Base-by-base conservation (phyloP, 2,888 invertebrate species). In the Brassicogethes aeneus region DNA sequence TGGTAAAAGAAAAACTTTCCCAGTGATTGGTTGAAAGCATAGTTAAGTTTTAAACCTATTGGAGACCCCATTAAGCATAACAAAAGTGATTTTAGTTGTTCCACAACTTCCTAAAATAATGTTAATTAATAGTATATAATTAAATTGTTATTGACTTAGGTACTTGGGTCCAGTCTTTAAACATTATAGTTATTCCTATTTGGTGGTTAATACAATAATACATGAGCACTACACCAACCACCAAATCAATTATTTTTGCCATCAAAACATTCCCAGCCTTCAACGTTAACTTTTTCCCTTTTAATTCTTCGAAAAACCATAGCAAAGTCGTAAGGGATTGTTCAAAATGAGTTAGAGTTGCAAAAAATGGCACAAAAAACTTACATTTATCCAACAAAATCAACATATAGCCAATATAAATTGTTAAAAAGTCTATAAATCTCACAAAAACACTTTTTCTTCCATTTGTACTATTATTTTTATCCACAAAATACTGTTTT, bases 1-100 rank as follows among this genome's bases (percentile, higher is more conserved):
- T 94, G 90, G 62, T 91, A 92, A 1, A 86, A 75, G 61, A 92
- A 94, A 66, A 92, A 94, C 59, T 80, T 80, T 33, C 90, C 90
- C 40, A 94, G 69, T 59, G 86, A 82, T 55, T 79, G 80, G 60
- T 87, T 91, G 39, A 92, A 80, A 1, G 87, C 85, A 62, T 80
- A 77, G 68, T 94, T 94, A 15, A 95, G 70, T 68, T 94, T 94
- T n/a, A 94, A 71, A 10, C 94, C 94, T 39, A 87, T 92, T 37
- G 94, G 94, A 36, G 84, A 82, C 3, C 89, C 91, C 85, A 88
- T 89, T 37, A 93, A 64, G 82, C 88, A 89, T 50, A 80, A 72
- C 5, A 91, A 68, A 32, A 90, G 68, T 15, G 73, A 70, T 56
- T 76, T 76, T 32, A 85, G 66, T 44, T 74, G 71, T 48, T 77